These are phyloP conservation scores for Machaerirhynchus nigripectus DNA, from an alignment of 2,113 vertebrate genomes.

Conservation along the genomic window DNA sequence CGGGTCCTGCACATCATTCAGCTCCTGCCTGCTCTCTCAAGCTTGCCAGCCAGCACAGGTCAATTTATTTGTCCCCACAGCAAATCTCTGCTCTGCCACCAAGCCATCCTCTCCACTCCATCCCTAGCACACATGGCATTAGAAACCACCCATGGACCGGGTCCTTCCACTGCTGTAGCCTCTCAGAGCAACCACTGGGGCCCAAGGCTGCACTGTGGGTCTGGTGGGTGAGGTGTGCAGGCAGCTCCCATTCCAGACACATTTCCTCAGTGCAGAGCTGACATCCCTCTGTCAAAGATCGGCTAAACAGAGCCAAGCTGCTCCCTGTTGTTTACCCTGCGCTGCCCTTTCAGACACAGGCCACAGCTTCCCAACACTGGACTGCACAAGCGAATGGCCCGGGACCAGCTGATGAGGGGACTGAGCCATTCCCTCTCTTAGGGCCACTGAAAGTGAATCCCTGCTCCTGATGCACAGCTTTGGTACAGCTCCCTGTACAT, in stretches of 20 bases:
- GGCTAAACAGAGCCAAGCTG: neutral
- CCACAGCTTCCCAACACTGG: neutral
- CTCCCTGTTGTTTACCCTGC: neutral
- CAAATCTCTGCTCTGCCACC: neutral
- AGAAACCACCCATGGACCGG: neutral
- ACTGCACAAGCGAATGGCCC: neutral
- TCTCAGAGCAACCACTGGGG: neutral
- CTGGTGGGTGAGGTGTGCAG: neutral
- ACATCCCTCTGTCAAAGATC: neutral
- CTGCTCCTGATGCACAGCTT: neutral
- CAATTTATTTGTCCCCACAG: neutral
- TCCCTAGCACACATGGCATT: fast-evolving
- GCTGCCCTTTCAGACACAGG: neutral
- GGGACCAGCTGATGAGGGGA: neutral
- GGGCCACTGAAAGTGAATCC: neutral
- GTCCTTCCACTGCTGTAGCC: neutral
- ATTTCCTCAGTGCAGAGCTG: neutral
- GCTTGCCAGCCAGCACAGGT: neutral
- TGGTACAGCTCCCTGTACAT: slow-evolving; percentile 12
- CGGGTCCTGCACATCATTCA: neutral
- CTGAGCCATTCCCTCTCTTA: slow-evolving; percentile 12
- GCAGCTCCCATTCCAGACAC: neutral
- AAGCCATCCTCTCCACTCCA: neutral
- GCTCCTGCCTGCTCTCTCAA: neutral
- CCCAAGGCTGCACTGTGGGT: neutral